These are phyloP conservation scores for Neotoxoptera formosana DNA, from an alignment of 1,140 invertebrate species.

Conservation along the genomic window DNA sequence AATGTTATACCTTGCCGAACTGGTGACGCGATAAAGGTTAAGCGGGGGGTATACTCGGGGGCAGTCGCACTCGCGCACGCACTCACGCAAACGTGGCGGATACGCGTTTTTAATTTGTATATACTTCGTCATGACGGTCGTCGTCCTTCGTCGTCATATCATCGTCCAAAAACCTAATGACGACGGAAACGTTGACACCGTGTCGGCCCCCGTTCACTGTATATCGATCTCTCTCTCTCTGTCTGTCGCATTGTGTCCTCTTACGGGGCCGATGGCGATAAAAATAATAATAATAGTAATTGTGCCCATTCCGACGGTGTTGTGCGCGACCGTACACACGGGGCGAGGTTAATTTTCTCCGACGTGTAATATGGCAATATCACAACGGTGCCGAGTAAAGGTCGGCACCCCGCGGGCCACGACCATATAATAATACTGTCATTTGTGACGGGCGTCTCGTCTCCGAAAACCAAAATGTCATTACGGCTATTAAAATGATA, in stretches of 20 bases:
- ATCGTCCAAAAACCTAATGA: neutral
- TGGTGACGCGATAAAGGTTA: neutral
- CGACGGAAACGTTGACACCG: neutral
- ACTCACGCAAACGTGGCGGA: neutral
- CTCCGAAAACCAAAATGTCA: constrained; percentile 42
- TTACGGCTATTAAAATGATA: constrained; percentile 46
- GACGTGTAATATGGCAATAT: neutral
- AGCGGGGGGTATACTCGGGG: too few species aligned
- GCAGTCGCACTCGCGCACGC: neutral
- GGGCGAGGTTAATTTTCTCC: neutral
- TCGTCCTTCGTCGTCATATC: neutral
- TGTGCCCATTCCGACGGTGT: neutral
- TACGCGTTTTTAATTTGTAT: neutral
- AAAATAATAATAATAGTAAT: neutral
- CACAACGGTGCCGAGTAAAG: neutral
- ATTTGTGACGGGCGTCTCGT: neutral
- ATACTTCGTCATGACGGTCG: neutral
- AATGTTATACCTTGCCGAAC: neutral
- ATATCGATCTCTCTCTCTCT: too few species aligned
- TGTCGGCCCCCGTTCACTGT: neutral
- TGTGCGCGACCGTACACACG: neutral
- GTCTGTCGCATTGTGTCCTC: neutral
- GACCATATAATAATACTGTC: neutral
- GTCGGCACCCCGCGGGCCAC: neutral
- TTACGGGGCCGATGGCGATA: neutral